Evolutionary conservation across 2,113 vertebrate species (phyloP), one percentile per base, ranked within the genome.

Genomic region (Peromyscus leucopus): DNA sequence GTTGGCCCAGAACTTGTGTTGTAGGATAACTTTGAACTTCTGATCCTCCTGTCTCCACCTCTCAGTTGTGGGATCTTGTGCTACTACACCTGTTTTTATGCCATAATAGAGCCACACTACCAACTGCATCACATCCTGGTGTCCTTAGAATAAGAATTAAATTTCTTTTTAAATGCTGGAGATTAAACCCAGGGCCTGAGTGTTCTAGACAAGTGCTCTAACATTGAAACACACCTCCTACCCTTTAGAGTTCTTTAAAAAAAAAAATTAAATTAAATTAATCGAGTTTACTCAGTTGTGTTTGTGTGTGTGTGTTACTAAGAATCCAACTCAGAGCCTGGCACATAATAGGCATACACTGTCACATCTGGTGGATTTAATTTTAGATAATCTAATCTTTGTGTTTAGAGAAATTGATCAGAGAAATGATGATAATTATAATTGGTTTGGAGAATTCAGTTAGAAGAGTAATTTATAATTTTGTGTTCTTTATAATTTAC

Each of bases 381-480:
- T 95, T 72, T 96, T 95, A 95, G 96, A 97, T 12, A 95, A 82
- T 95, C 39, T 75, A 33, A 92, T 92, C n/a, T 95, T 92, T 26
- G n/a, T 22, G 63, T 87, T 93, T 94, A 92, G 83, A 91, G 87
- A 96, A 95, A 72, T 79, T 94, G 28, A 42, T 91, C 67, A 92
- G 51, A 92, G 86, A 63, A 92, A 90, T 93, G 63, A 95, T 89
- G 91, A 57, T 95, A 39, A 93, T 91, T 74, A 75, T 88, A 94
- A 89, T 94, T 93, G 46, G 36, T 89, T 91, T 93, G 63, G 95
- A 93, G 72, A 91, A 96, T 95, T 94, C 42, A 71, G n/a, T 76
- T 79, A 94, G 55, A 96, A 85, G 48, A 90, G 31, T 97, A 93
- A 87, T 91, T 95, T 96, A 89, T 96, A 93, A 95, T 95, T 96